Percentiles rank a stretch among this genome's conserved stretches.
Evolutionary conservation across 2,888 invertebrate species (phyloP).

Genomic region (Deilephila elpenor): DNA sequence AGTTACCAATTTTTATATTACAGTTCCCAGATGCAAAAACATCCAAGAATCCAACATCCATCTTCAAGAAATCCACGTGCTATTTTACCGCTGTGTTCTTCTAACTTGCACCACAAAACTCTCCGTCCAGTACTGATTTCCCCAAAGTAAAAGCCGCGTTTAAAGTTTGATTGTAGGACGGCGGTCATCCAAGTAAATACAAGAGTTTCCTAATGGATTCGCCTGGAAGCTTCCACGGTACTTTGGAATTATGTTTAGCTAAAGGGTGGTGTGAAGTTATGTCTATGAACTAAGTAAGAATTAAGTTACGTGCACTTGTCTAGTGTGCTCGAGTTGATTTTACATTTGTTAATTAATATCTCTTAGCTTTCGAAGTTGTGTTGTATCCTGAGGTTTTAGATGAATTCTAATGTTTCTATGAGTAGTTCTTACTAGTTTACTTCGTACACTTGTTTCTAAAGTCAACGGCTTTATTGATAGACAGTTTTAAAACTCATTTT

Average conservation of each 20-base stretch:
- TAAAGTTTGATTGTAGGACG: constrained; percentile 49
- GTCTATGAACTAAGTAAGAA: neutral
- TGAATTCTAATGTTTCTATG: too few species aligned
- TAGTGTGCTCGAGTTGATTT: neutral
- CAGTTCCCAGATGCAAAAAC: too few species aligned
- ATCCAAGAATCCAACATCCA: too few species aligned
- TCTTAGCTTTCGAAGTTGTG: neutral
- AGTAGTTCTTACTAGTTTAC: too few species aligned
- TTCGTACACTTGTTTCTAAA: too few species aligned
- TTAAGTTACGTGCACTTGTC: neutral
- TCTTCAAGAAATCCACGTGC: too few species aligned
- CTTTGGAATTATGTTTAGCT: constrained; percentile 11
- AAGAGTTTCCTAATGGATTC: constrained; percentile 27
- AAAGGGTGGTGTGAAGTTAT: neutral
- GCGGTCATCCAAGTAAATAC: constrained; percentile 28
- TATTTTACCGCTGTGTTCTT: neutral
- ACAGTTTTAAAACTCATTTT: too few species aligned
- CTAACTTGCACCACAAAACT: neutral
- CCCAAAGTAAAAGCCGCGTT: constrained; percentile 44
- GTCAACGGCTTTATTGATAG: too few species aligned
- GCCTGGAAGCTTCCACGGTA: constrained; percentile 10
- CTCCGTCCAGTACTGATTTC: constrained; percentile 45
- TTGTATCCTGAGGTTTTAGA: neutral
- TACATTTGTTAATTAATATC: neutral
- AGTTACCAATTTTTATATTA: too few species aligned